Base-by-base conservation (phyloP, 2,888 invertebrate genomes). In the Lasioglossum oenotherae region DNA sequence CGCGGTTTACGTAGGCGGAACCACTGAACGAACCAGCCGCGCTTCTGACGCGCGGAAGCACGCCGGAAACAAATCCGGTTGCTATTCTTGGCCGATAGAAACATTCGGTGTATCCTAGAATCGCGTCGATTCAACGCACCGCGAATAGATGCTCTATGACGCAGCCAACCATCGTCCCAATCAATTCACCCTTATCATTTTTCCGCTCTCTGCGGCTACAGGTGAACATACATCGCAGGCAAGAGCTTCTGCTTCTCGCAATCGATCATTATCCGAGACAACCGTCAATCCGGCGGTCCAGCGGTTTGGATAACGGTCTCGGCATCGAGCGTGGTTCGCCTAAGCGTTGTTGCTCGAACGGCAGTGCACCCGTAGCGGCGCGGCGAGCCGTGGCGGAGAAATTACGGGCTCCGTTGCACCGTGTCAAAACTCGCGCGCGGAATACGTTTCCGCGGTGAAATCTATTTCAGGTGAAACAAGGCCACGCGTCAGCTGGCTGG, bases 381-480 rank as follows among this genome's bases (percentile, higher is more conserved):
- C 16, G 64, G 38, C 6, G 12, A 49, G 31, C 77, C 27, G 16
- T 19, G 31, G 44, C 31, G 57, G 81, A 67, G 84, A 87, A 84
- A 87, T 87, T 87, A 81, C 78, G 78, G 78, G 49, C 69, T n/a
- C 38, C 57, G 73, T 41, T 23, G 72, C 74, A 38, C 76, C 72
- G 76, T 78, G 84, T 81, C 78, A 85, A 90, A 84, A 87, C 79
- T 84, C 77, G 77, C 76, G 80, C 76, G 80, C 74, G 69, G 81
- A 87, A 86, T 86, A 89, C 82, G 80, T 82, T 90, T 90, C 80
- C 80, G 81, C 76, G 80, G 82, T 79, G 82, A 88, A 85, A 87
- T 90, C 90, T 90, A 90, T 90, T 90, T 90, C 89, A 91, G 82
- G 88, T 89, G 87, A 90, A 91, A 89, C 81, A 88, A 84, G 81